phyloP scores from a whole-genome alignment of 2,797 vertebrate species.

The Sebastolobus altivelis region DNA sequence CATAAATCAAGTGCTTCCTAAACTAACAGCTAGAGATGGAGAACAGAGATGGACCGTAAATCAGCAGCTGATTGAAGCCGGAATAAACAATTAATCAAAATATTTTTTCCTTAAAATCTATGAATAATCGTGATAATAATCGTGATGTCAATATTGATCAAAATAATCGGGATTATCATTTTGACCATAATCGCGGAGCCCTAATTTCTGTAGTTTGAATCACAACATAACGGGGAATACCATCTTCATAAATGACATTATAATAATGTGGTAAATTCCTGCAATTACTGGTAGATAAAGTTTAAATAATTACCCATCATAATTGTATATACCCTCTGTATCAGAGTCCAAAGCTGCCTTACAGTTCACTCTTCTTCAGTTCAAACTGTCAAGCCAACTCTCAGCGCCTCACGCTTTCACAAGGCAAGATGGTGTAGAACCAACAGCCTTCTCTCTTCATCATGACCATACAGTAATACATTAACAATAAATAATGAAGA shows the following conservation, averaged over 20 bases:
- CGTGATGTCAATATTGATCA: rapidly evolving
- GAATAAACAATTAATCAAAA: too few species aligned
- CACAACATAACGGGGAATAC: neutral
- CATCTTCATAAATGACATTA: neutral
- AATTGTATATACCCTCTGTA: neutral
- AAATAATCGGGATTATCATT: too few species aligned
- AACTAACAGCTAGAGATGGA: too few species aligned
- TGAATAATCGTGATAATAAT: too few species aligned
- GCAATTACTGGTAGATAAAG: neutral
- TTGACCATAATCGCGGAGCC: too few species aligned
- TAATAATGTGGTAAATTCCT: neutral
- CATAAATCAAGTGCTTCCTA: too few species aligned
- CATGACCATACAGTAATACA: slow-evolving; percentile 81
- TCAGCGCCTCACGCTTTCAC: slow-evolving; percentile 21
- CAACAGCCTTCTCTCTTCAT: slow-evolving; percentile 71
- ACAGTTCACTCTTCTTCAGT: slow-evolving; percentile 11
- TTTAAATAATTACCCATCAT: neutral
- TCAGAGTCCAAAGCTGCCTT: neutral
- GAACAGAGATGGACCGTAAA: too few species aligned
- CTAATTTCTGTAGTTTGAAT: neutral
- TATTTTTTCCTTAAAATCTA: too few species aligned
- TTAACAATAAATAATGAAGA: slow-evolving; percentile 90
- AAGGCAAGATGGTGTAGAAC: slow-evolving; percentile 55
- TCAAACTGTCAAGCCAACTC: slow-evolving; percentile 24
- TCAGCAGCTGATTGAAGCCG: too few species aligned